A percentile compares a stretch with the other conserved stretches of the same genome.
Conservation (phyloP, 2,888 invertebrate species). For the Agrochola litura region DNA sequence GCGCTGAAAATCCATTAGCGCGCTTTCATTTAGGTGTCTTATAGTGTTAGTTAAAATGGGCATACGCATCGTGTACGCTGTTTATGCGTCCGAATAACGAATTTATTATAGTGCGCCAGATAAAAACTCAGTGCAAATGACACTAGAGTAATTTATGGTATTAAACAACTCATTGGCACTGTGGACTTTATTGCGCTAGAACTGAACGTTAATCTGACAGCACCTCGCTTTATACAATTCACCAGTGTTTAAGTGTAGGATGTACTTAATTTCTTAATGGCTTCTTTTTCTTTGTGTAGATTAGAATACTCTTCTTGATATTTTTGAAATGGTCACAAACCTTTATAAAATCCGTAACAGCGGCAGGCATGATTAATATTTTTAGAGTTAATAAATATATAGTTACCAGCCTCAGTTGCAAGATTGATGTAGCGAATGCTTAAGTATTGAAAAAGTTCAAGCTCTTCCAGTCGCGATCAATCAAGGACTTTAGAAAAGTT, state of each 20-base stretch:
- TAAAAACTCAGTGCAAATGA: background rate
- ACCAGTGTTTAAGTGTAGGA: no score
- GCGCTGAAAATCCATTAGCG: background rate
- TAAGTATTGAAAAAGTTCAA: constrained; percentile 13
- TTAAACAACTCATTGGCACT: constrained; percentile 9
- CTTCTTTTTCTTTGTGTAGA: no score
- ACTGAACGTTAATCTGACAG: background rate
- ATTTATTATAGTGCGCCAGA: background rate
- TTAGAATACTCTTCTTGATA: no score
- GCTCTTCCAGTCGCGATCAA: constrained; percentile 68
- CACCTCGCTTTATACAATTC: background rate
- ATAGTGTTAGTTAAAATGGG: background rate
- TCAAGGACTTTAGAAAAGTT: constrained; percentile 76
- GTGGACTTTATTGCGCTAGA: background rate
- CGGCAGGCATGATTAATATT: no score
- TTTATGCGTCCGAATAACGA: background rate
- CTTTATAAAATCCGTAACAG: no score
- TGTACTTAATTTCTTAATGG: no score
- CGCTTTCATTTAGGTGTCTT: background rate
- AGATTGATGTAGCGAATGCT: background rate
- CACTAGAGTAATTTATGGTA: background rate
- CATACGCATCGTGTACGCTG: background rate
- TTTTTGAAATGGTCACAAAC: no score
- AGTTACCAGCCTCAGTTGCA: background rate
- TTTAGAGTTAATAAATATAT: no score